A percentile compares a stretch with the other conserved stretches of the same genome.
phyloP scores from a whole-genome alignment of 2,888 invertebrate species.

The Andrena fulva region DNA sequence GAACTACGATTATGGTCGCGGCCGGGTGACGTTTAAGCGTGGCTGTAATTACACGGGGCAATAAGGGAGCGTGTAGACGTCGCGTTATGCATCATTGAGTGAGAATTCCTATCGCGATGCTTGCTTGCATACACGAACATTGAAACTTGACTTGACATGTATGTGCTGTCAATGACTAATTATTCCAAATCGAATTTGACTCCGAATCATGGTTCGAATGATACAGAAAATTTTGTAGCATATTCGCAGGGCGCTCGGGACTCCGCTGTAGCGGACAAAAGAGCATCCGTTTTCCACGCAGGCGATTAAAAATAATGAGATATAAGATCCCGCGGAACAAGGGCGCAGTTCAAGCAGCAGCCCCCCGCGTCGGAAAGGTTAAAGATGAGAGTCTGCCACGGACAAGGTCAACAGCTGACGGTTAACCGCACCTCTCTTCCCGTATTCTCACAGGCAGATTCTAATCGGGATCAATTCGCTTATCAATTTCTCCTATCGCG shows the following conservation, averaged over 20 bases:
- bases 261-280: not conserved
- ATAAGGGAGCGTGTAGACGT: slow-evolving; percentile 6
- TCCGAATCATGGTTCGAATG: too few species aligned
- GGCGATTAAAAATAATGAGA: slow-evolving; percentile 22
- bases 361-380: slow-evolving; percentile 4
- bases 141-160: too few species aligned
- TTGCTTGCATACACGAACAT: too few species aligned
- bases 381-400: slow-evolving; percentile 31
- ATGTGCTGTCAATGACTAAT: too few species aligned
- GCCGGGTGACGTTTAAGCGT: slow-evolving; percentile 40
- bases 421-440: slow-evolving; percentile 15
- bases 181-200: not conserved
- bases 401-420: slow-evolving; percentile 58
- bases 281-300: not conserved
- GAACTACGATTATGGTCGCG: slow-evolving; percentile 12
- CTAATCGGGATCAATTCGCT: slow-evolving; percentile 21
- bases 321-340: slow-evolving; percentile 5
- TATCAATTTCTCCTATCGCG: not conserved
- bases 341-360: not conserved
- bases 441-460: not conserved
- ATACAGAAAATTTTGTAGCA: not conserved
- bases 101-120: not conserved
- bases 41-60: not conserved
- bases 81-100: not conserved
- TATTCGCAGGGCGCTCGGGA: not conserved